A percentile compares a stretch with the other conserved stretches of the same genome.
Evolutionary conservation across 2,888 invertebrate genomes (phyloP).

Genomic region (Apamea sordens): DNA sequence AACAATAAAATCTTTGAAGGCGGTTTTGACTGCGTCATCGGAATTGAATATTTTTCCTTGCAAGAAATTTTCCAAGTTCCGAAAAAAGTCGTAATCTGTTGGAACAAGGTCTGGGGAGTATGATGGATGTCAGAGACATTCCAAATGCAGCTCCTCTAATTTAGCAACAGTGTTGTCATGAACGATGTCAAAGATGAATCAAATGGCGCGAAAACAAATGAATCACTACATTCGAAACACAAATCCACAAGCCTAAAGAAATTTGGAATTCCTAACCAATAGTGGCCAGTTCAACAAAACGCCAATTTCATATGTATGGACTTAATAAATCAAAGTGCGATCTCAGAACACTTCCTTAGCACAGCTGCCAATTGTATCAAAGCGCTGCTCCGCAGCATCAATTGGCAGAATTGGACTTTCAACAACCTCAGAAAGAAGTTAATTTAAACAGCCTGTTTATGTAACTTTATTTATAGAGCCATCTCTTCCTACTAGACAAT

Average conservation of each 20-base stretch:
- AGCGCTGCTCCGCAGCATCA: constrained; percentile 33
- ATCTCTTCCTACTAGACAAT: constrained; percentile 56
- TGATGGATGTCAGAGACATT: neutral
- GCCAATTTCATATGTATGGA: neutral
- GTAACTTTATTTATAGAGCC: constrained; percentile 48
- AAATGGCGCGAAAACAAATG: neutral
- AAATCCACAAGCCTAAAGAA: neutral
- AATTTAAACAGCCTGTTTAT: constrained; percentile 49
- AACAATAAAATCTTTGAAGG: neutral
- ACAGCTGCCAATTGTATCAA: constrained; percentile 40
- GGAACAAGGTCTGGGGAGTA: neutral
- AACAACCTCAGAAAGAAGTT: constrained; percentile 35
- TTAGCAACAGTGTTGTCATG: neutral
- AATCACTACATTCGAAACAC: neutral
- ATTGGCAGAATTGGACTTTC: constrained; percentile 53
- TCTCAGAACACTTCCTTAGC: constrained; percentile 19
- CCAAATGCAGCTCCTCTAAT: neutral
- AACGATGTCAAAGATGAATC: neutral
- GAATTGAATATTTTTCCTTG: neutral
- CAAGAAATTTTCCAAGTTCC: neutral
- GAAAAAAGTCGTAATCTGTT: neutral
- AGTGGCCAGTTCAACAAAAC: neutral
- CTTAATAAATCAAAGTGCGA: neutral
- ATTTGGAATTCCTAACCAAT: neutral
- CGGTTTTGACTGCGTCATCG: neutral